Evolutionary conservation across 1,140 invertebrate species (phyloP).

Genomic region (Sitodiplosis mosellana): DNA sequence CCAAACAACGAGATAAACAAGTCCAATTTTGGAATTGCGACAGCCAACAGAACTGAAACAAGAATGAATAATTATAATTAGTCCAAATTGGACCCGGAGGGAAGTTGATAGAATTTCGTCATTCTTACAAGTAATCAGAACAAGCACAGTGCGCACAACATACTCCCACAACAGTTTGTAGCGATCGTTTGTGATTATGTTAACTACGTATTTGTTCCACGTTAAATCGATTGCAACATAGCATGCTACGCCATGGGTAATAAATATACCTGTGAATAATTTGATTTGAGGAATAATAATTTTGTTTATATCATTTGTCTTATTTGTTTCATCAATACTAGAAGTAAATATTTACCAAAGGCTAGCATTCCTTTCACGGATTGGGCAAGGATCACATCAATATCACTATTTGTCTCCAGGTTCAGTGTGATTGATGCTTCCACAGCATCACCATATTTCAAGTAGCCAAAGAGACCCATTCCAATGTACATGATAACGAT

Average conservation of each 20-base stretch:
- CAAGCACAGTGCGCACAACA: conserved; percentile 39
- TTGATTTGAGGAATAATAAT: no score
- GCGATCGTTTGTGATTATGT: no score
- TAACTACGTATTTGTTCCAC: no score
- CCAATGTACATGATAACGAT: conserved; percentile 53
- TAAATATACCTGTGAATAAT: no score
- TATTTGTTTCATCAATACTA: no score
- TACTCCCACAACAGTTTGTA: conserved; percentile 33
- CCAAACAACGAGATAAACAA: conserved; percentile 80
- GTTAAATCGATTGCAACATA: no score
- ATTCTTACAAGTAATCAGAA: conserved; percentile 55
- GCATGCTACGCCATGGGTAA: no score
- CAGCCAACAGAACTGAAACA: conserved; percentile 54
- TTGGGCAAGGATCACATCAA: conserved; percentile 1
- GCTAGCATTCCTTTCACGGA: conserved; percentile 8
- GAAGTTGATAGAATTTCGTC: not conserved
- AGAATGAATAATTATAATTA: conserved; percentile 4
- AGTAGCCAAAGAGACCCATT: conserved; percentile 67
- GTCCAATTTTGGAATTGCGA: conserved; percentile 61
- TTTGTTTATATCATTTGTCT: no score
- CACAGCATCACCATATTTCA: conserved; percentile 48
- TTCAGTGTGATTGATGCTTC: conserved; percentile 54
- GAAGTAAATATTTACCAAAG: no score
- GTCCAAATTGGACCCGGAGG: not conserved
- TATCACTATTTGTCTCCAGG: conserved; percentile 14